Base-by-base conservation (phyloP, 2,113 vertebrate species). In the Tamias sibiricus region DNA sequence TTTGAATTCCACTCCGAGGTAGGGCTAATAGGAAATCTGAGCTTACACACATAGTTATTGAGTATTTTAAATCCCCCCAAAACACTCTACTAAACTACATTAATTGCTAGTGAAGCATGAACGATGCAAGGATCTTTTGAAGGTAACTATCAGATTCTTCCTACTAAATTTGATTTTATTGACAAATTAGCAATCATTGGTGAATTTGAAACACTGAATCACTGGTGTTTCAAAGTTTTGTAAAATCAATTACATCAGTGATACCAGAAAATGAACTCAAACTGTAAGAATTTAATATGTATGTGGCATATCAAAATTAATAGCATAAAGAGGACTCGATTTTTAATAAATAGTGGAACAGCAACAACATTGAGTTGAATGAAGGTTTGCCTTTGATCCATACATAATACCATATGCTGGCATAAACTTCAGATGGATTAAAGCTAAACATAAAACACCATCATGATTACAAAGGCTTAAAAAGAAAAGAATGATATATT, bases 341-440 rank as follows among this genome's bases (percentile, higher is more conserved):
- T 85, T 80, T 92, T 92, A 85, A 92, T 87, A 94, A 95, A 87
- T 10, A 52, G 32, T 54, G 40, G 47, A 47, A 62, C 16, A 88
- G 76, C 19, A 37, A 86, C 9, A 42, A 28, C 4, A 11, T 71
- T 93, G 28, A 44, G 6, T 8, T 54, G 66, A 89, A 74, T 82
- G 66, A 96, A 95, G 44, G 28, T 88, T 87, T 89, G 72, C 42
- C 66, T 97, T 90, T 96, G 76, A 96, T 91, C 68, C 37, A 9
- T 47, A 40, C 6, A 11, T 69, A 74, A 74, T 44, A 77, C 87
- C 62, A 80, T 72, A 87, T 0, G 8, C 37, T 96, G 13, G 66
- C 49, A 76, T 54, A 83, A 91, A 79, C 49, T 82, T 87, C 87
- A 86, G 90, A 54, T 89, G 64, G 42, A 62, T 82, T 82, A 49